Evolutionary conservation across 2,888 invertebrate genomes (phyloP).

Genomic region (Megalurothrips usitatus): DNA sequence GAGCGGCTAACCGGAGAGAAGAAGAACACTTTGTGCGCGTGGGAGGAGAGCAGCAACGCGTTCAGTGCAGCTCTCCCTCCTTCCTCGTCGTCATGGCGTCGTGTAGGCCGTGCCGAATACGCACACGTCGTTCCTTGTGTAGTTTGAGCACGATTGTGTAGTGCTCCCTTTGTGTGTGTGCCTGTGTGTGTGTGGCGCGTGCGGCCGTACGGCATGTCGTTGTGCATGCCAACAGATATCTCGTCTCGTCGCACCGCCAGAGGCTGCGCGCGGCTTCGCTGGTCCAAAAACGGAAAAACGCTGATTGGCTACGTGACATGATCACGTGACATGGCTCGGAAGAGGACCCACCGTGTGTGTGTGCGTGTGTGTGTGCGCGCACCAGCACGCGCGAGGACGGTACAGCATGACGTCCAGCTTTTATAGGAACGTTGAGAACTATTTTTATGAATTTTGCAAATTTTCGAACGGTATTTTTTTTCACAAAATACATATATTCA

Average conservation of each 20-base stretch:
- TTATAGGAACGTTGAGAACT: too few relatives aligned
- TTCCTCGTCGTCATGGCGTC: too few relatives aligned
- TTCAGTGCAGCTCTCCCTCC: neutral
- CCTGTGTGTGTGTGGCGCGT: too few relatives aligned
- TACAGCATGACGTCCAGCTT: too few relatives aligned
- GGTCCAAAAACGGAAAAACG: neutral
- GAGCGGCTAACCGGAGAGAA: neutral
- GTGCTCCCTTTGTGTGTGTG: too few relatives aligned
- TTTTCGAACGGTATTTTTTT: too few relatives aligned
- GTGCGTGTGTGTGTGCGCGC: neutral
- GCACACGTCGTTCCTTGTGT: neutral
- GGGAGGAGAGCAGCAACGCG: neutral
- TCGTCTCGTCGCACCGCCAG: too few relatives aligned
- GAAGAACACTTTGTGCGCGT: neutral
- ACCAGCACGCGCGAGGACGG: neutral
- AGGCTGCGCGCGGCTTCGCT: too few relatives aligned
- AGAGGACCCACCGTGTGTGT: neutral
- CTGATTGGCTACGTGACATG: neutral
- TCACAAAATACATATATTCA: too few relatives aligned
- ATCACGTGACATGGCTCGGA: neutral
- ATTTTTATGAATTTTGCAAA: too few relatives aligned
- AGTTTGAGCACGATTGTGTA: constrained; percentile 6
- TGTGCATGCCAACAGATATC: too few relatives aligned
- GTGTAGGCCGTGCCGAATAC: neutral
- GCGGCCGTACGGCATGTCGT: too few relatives aligned